Base-by-base conservation (phyloP, 2,797 vertebrate species). In the Nannoperca australis region DNA sequence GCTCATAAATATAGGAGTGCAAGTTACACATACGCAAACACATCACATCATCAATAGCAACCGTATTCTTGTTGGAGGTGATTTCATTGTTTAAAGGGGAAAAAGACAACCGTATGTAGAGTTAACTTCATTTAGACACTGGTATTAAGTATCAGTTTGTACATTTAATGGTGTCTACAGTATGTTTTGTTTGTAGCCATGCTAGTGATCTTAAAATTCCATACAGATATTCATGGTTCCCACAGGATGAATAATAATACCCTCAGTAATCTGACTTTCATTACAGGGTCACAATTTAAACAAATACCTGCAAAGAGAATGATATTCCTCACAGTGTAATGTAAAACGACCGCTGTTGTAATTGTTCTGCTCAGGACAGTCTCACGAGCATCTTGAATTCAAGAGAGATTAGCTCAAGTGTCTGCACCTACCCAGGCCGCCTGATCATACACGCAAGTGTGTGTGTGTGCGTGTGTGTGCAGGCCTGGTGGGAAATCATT, bases 401-500 rank as follows among this genome's bases (percentile, higher is more conserved):
- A 61, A 24, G 22, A 58, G 51, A 22, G 1, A 18, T 45, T 36
- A 47, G 56, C 36, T 82, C 13, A 60, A 70, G 66, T 49, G 64
- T 79, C 60, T 68, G 36, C 3, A 3, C 36, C 55, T 27, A 20
- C 22, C 44, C 55, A 24, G 44, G 13, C 30, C 1, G 17, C 55
- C 34, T 62, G 54, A 36, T 54, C 22, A 2, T 47, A 10, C 22
- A 63, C 24, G 24, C 24, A 27, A 27, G 24, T 27, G 24, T n/a
- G n/a, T 61, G 17, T 62, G 42, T 27, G 42, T 49, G 20, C 17
- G 65, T 81, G 30, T 42, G 44, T 38, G 47, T 34, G 13, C 5
- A 62, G 61, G 30, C 64, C 71, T 82, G 58, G 42, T 85, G 76
- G 58, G 74, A 83, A 89, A 79, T 85, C 38, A 58, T 82, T 64